Evolutionary conservation across 2,888 invertebrate species (phyloP).

Genomic region (Cerastis rubricosa): DNA sequence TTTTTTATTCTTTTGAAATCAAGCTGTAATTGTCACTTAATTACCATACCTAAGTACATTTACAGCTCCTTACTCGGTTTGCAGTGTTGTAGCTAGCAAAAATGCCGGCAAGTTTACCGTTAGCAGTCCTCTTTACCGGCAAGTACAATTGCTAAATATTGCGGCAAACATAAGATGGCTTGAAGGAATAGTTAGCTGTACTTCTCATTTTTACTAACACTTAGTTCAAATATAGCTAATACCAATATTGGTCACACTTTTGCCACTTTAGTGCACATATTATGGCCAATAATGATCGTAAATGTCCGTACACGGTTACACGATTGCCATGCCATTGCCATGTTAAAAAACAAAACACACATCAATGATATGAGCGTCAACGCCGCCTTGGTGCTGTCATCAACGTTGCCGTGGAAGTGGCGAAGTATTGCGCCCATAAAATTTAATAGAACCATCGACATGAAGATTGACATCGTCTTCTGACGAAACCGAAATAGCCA

Average conservation of each 20-base stretch:
- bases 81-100: slow-evolving; percentile 31
- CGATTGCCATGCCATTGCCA: background rate
- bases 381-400: background rate
- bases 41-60: slow-evolving; percentile 34
- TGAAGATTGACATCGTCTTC: too few species aligned
- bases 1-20: background rate
- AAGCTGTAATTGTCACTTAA: slow-evolving; percentile 31
- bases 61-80: slow-evolving; percentile 13
- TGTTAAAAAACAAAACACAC: background rate
- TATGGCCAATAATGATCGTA: background rate
- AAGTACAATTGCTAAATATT: slow-evolving; percentile 40
- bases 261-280: background rate
- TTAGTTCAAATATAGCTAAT: slow-evolving; percentile 1
- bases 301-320: background rate
- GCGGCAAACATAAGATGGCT: slow-evolving; percentile 42
- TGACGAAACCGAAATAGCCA: too few species aligned
- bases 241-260: slow-evolving; percentile 10
- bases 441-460: too few species aligned
- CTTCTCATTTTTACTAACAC: slow-evolving; percentile 10
- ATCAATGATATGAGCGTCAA: background rate
- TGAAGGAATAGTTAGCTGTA: slow-evolving; percentile 29
- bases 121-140: slow-evolving; percentile 38
- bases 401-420: background rate
- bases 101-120: slow-evolving; percentile 52
- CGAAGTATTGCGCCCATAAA: background rate